Evolutionary conservation across 2,888 invertebrate genomes (phyloP), one percentile per base, ranked within the genome.

Genomic region (Crocallis elinguaria): DNA sequence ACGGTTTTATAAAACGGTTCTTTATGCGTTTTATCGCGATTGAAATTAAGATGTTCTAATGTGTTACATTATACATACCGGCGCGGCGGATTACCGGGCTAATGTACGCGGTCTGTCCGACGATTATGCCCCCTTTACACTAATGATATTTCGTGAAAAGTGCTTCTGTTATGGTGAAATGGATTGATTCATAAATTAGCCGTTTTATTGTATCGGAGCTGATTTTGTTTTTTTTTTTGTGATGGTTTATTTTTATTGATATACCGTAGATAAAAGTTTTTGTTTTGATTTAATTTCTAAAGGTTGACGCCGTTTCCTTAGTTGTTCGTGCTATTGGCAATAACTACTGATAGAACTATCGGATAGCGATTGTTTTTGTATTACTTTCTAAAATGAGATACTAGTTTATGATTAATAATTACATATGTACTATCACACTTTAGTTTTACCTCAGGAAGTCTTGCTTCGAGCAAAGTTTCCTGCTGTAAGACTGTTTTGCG

Each of bases 41-140:
- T 84, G 84, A 86, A 86, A 88, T 87, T 82, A 86, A 88, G 86
- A 85, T 80, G 82, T 86, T 83, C 77, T 77, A 82, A 82, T 79
- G 78, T 80, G 79, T 77, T 72, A 75, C 73, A 73, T 71, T 71
- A 60, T 56, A 56, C 49, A 54, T 46, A 55, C 36, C 41, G 49
- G 38, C 50, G 42, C 44, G 46, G 46, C 43, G 50, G 49, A 52
- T 52, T 57, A 57, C 43, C 38, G 33, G 23, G 33, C 37, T 55
- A 51, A 55, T 46, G 54, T 46, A 38, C n/a, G n/a, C n/a, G 49
- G 19, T 13, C 44, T 12, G 23, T 16, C 11, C 7, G 17, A 16
- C 27, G 44, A 29, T 29, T 39, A 38, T 51, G 33, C 32, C 52
- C 23, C 32, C 48, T 42, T 49, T 35, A 49, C 30, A 42, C 37